Base-by-base conservation (phyloP, 2,797 vertebrate species). In the Enteromius trimaculatus region DNA sequence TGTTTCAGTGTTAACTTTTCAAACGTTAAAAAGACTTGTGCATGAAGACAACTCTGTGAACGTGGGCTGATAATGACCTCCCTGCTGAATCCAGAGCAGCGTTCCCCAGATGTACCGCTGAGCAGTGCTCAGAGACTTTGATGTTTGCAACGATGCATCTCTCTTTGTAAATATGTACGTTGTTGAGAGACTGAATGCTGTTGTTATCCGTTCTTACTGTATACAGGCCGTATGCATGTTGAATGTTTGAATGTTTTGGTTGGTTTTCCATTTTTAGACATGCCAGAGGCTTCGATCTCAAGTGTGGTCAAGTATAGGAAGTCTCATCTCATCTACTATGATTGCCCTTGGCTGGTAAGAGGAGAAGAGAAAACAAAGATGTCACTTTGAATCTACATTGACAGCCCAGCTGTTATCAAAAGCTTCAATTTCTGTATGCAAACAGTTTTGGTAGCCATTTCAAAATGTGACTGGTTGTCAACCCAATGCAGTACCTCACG, bases 11-110 rank as follows among this genome's bases (percentile, higher is more conserved):
- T 74, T 87, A 85, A 78, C 78, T 84, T 84, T 92, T 89, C 86
- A 89, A 88, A 89, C 86, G 88, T 89, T 92, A 88, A 92, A 92
- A 88, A 88, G 85, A 83, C 88, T 84, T 60, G 80, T 82, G 85
- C 85, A 87, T 87, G 86, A 88, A 86, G 86, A 84, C 60, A 55
- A 62, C 47, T 85, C 85, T 64, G 86, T 92, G 90, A 93, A 92
- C 89, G 90, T 88, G 88, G 91, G 91, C 93, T 79, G 86, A 85
- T 94, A 94, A 94, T 91, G 93, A 95, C 94, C 93, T 94, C 93
- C 93, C 93, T 89, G 89, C 93, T 92, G 93, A 95, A 90, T 90
- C 87, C 81, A 84, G 87, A 91, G 86, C 89, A 78, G 84, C 47
- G 34, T 74, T 85, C 76, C 71, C 72, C 51, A 84, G 72, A 76